Evolutionary conservation across 2,113 vertebrate genomes (phyloP).

Genomic region (Argyrosomus japonicus): DNA sequence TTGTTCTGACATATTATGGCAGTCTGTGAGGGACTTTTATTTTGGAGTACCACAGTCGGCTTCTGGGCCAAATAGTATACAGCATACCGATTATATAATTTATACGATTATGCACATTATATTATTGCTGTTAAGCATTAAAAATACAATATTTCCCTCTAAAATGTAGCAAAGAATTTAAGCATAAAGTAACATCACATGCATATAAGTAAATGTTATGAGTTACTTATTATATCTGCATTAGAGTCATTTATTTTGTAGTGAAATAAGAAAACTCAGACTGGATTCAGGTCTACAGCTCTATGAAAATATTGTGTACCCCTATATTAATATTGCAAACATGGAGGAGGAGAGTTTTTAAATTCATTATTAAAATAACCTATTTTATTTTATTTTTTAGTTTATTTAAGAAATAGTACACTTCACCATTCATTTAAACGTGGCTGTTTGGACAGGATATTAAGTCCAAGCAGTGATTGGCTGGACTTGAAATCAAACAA

Average conservation of each 20-base stretch:
- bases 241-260: background rate
- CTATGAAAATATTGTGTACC: background rate
- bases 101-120: no score
- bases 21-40: no score
- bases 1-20: no score
- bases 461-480: background rate
- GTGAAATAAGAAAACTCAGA: background rate
- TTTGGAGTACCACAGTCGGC: no score
- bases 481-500: constrained; percentile 26
- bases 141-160: no score
- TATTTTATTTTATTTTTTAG: background rate
- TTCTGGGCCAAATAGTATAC: no score
- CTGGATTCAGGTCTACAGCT: background rate
- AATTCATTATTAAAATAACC: no score
- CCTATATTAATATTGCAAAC: background rate
- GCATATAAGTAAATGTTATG: no score
- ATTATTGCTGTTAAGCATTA: no score
- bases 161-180: no score
- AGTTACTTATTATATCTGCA: background rate
- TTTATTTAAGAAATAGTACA: background rate
- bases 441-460: background rate
- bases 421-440: background rate
- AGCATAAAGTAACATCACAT: no score
- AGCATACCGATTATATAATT: no score
- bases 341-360: background rate